phyloP scores from a whole-genome alignment of 2,797 vertebrate genomes.

The Etheostoma perlongum region DNA sequence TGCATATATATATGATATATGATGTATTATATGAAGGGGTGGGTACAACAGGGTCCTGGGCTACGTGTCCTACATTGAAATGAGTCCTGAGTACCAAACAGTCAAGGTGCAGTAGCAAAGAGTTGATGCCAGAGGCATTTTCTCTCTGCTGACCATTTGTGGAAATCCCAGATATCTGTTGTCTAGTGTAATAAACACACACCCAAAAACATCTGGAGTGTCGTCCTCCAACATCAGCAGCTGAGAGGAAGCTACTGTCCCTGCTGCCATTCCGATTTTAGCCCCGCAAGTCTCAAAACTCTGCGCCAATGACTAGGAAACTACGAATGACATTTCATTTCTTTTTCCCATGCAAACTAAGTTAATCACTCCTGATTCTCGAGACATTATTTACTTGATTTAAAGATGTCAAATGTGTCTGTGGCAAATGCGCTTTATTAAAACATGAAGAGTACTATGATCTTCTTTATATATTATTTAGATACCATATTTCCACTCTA shows the following conservation, averaged over 20 bases:
- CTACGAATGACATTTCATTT: constrained; percentile 19
- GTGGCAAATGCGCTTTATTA: background rate
- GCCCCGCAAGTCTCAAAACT: constrained; percentile 22
- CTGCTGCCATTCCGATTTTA: background rate
- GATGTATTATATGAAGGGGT: constrained; percentile 55
- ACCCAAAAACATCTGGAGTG: background rate
- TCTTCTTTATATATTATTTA: constrained; percentile 18
- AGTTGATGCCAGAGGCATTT: constrained; percentile 36
- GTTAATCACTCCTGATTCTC: background rate
- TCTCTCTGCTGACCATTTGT: constrained; percentile 39
- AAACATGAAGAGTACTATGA: constrained; percentile 10
- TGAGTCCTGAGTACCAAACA: constrained; percentile 45
- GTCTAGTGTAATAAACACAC: constrained; percentile 40
- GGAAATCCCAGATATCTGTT: constrained; percentile 38
- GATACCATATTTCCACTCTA: background rate
- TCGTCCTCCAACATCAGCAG: constrained; percentile 18
- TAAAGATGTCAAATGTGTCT: constrained; percentile 28
- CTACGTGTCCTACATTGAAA: constrained; percentile 62
- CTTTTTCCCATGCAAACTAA: background rate
- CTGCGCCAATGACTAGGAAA: background rate
- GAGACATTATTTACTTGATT: constrained; percentile 1
- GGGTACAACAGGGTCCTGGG: constrained; percentile 45
- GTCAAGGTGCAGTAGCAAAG: constrained; percentile 46
- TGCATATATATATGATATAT: constrained; percentile 55
- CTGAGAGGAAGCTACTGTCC: constrained; percentile 35